Base-by-base conservation (phyloP, 2,888 invertebrate species). In the Orthosia incerta region DNA sequence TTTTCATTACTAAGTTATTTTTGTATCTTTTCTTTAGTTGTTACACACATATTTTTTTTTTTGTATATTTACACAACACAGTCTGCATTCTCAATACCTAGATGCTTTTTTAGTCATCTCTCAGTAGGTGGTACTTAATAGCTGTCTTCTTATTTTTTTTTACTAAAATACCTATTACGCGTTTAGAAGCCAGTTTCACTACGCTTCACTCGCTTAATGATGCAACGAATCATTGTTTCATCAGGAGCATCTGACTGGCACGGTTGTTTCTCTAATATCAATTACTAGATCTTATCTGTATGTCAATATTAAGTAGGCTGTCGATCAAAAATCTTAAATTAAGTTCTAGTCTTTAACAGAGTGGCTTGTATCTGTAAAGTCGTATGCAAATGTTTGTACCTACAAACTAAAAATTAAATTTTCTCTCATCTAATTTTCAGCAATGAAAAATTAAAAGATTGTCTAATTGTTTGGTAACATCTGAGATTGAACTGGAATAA, bases 201-300 rank as follows among this genome's bases (percentile, higher is more conserved):
- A 68, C 31, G 31, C 48, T 66, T 63, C 45, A 65, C 12, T 64
- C 53, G 69, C 56, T n/a, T 50, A 69, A 55, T 78, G 62, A 61
- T 57, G 63, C 50, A 67, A 77, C n/a, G 55, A 65, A 56, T 61
- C 66, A 83, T 86, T 83, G 85, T 87, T 84, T 80, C 64, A 75
- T 77, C 76, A 76, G 45, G 70, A 71, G 60, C 55, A 76, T 81
- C 72, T 62, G 67, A 48, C 15, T 68, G 12, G 23, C 62, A 64
- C 20, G 55, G 15, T 31, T 67, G 68, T 60, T 64, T 39, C 31
- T 72, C 67, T 70, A 68, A 71, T 61, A 65, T 61, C 74, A 84
- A 73, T 72, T 53, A 62, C 53, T n/a, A 53, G 48, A 70, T 74
- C 51, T 31, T 71, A 84, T 76, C 69, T 18, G 12, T 5, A n/a